Base-by-base conservation (phyloP, 1,140 invertebrate species). In the Diachasma alloeum region DNA sequence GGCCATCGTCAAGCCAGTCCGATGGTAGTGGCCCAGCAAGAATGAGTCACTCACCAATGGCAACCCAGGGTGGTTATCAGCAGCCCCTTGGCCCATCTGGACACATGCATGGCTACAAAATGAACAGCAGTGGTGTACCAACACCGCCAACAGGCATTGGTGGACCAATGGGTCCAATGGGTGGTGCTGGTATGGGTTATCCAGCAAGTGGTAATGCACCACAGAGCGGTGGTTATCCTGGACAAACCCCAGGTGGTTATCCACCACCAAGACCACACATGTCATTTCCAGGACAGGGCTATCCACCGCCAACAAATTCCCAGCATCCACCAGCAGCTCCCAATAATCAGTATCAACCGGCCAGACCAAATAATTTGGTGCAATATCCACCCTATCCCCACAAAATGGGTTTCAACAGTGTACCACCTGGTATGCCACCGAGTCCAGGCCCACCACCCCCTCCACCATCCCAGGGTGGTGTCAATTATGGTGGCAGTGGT, bases 1-100 rank as follows among this genome's bases (percentile, higher is more conserved):
- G 96, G 83, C 96, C 96, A 86, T 95, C 96, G 81, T 97, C 96
- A 87, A 95, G 96, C 89, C 94, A 97, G 87, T 95, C 96, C 81
- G 95, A 96, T 91, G 93, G 93, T 89, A 93, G 92, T 90, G 93
- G 92, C 85, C 93, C 92, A 86, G 90, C 91, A 79, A 90, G 93
- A 72, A 92, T 94, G 91, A 94, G 92, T 88, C 93, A 95, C 83
- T 94, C 94, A 84, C 93, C 94, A 81, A 94, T 94, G 92, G 92
- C 93, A 81, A 92, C 92, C 85, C 92, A 93, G 92, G 91, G 92
- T 92, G 90, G 90, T 81, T 93, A 91, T 86, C 92, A 91, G 83
- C 92, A 92, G 82, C 91, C 91, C 77, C 91, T 93, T 87, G 92
- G 92, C 84, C 91, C 92, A 75, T 92, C 93, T 31, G 87, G 90